These are phyloP conservation scores for Oreochromis grahami DNA, from an alignment of 2,797 vertebrate genomes.

Conservation along the genomic window DNA sequence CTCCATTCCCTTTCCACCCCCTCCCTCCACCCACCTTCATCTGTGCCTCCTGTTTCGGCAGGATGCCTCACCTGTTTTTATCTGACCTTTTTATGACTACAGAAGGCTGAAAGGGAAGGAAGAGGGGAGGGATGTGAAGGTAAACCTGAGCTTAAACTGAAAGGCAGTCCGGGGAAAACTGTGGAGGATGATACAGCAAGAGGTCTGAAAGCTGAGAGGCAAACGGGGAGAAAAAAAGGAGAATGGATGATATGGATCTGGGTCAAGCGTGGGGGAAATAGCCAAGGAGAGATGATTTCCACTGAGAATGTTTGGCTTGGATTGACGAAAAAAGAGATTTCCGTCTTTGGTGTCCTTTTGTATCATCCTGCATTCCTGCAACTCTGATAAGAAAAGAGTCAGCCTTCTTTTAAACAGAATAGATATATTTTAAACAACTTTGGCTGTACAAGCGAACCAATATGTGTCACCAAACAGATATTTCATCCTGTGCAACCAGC, in stretches of 20 bases:
- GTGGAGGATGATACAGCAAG: background rate
- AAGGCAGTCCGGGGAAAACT: background rate
- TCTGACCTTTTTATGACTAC: slow-evolving; percentile 21
- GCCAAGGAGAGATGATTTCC: slow-evolving; percentile 5
- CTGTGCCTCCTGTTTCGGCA: background rate
- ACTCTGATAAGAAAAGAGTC: background rate
- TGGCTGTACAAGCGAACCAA: background rate
- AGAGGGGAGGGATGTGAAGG: background rate
- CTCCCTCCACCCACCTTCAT: background rate
- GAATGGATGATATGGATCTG: slow-evolving; percentile 37
- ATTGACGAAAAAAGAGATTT: background rate
- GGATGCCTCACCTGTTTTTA: background rate
- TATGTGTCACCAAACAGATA: background rate
- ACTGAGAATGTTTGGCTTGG: background rate
- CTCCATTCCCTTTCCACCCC: background rate
- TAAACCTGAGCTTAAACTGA: background rate
- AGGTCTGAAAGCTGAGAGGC: slow-evolving; percentile 25
- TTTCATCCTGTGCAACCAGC: background rate
- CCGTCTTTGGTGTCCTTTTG: slow-evolving; percentile 11
- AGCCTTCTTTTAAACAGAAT: background rate
- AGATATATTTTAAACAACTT: background rate
- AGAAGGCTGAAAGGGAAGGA: background rate
- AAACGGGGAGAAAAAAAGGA: background rate
- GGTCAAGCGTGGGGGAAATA: slow-evolving; percentile 19
- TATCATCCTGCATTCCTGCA: slow-evolving; percentile 19